A percentile compares a stretch with the other conserved stretches of the same genome.
Conservation (phyloP, 2,888 invertebrate species). For the Andrena bicolor region DNA sequence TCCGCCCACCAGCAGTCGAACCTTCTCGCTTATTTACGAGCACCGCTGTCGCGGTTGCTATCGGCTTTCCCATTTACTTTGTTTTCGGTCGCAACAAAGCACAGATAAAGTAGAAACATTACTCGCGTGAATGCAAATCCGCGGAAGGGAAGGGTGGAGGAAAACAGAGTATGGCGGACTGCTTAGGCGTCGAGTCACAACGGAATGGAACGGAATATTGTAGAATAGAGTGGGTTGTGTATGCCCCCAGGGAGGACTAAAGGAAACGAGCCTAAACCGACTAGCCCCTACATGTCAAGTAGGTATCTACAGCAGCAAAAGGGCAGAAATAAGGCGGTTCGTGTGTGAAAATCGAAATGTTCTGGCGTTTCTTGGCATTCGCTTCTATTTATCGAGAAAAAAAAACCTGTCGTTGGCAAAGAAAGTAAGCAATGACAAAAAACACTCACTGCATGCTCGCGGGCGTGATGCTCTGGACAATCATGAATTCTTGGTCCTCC, state of each 20-base stretch:
- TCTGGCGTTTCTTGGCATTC: too few relatives aligned
- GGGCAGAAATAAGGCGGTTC: too few relatives aligned
- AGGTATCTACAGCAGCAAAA: too few relatives aligned
- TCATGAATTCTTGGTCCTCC: conserved; percentile 9
- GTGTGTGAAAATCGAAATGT: too few relatives aligned
- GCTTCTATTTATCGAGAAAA: too few relatives aligned
- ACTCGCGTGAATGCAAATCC: neutral
- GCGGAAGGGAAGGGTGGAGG: neutral
- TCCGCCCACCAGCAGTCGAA: conserved; percentile 1
- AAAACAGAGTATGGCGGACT: neutral
- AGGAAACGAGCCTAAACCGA: too few relatives aligned
- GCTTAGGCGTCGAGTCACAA: too few relatives aligned
- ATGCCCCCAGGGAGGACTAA: too few relatives aligned
- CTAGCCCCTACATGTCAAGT: too few relatives aligned
- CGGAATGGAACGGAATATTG: too few relatives aligned
- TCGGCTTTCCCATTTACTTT: conserved; percentile 35
- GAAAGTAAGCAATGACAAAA: neutral
- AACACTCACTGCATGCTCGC: conserved; percentile 73
- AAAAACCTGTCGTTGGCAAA: neutral
- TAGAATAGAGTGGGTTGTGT: too few relatives aligned
- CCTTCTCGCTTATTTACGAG: conserved; percentile 39
- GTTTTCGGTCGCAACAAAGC: conserved; percentile 43
- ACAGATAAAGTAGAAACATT: conserved; percentile 15
- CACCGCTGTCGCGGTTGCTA: conserved; percentile 25
- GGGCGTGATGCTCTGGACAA: neutral